Percentiles rank a stretch among this genome's conserved stretches.
Conservation (phyloP, 2,888 invertebrate species). For the Scrobipalpa costella region DNA sequence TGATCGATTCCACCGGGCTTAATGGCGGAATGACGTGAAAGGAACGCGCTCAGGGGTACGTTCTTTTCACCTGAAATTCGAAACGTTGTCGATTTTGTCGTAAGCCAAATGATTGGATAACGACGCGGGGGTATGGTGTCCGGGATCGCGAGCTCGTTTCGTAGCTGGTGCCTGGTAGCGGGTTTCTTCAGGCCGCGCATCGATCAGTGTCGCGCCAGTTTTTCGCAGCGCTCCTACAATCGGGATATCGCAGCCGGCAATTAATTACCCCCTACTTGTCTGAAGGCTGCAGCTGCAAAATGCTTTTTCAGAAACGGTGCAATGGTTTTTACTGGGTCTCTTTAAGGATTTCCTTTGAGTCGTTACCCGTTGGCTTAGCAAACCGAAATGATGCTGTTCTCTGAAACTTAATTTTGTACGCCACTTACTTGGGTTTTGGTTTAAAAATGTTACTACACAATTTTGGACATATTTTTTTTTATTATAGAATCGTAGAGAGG, state of each 20-base stretch:
- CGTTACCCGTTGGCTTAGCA: not conserved
- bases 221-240: slow-evolving; percentile 32
- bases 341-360: not conserved
- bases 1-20: slow-evolving; percentile 70
- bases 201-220: slow-evolving; percentile 29
- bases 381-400: too few species aligned
- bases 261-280: slow-evolving; percentile 33
- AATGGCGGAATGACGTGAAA: slow-evolving; percentile 66
- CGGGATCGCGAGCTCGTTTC: slow-evolving; percentile 14
- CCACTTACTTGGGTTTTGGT: too few species aligned
- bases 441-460: too few species aligned
- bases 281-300: slow-evolving; percentile 31
- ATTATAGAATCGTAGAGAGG: too few species aligned
- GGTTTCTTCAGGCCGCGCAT: slow-evolving; percentile 27
- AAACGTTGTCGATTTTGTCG: slow-evolving; percentile 41
- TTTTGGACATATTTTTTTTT: too few species aligned
- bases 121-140: slow-evolving; percentile 20
- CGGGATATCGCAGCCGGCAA: slow-evolving; percentile 30
- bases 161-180: slow-evolving; percentile 14
- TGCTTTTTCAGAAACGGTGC: slow-evolving; percentile 32
- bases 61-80: slow-evolving; percentile 44
- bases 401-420: too few species aligned
- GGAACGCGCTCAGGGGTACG: slow-evolving; percentile 43
- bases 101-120: slow-evolving; percentile 38
- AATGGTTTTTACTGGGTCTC: slow-evolving; percentile 12